These are phyloP conservation scores for Drosophila sp. DNA, from an alignment of 1,140 invertebrate species.

Conservation along the genomic window DNA sequence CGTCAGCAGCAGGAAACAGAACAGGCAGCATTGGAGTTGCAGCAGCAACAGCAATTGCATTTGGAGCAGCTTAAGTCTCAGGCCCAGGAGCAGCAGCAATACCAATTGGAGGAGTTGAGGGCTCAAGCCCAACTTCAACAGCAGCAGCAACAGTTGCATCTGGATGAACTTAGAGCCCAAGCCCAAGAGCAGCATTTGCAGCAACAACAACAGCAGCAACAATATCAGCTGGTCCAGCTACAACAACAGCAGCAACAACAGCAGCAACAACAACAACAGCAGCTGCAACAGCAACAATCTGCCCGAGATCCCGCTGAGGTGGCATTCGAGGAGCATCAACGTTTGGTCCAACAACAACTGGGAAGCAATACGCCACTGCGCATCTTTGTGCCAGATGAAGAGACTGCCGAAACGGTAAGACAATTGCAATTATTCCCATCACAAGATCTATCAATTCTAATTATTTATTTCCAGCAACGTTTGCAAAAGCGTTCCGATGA, in stretches of 20 bases:
- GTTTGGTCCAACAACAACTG: slow-evolving; percentile 74
- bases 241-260: slow-evolving; percentile 46
- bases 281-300: slow-evolving; percentile 39
- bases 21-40: slow-evolving; percentile 64
- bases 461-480: slow-evolving; percentile 35
- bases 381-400: slow-evolving; percentile 81
- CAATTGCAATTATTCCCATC: too few species aligned
- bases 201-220: slow-evolving; percentile 47
- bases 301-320: slow-evolving; percentile 53
- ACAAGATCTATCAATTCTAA: neutral
- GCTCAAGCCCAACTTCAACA: slow-evolving; percentile 53
- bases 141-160: slow-evolving; percentile 43
- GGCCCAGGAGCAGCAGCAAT: slow-evolving; percentile 50
- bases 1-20: slow-evolving; percentile 68
- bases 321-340: slow-evolving; percentile 78
- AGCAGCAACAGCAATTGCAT: slow-evolving; percentile 61
- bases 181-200: slow-evolving; percentile 27
- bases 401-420: slow-evolving; percentile 86
- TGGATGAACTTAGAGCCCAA: slow-evolving; percentile 18
- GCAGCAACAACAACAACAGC: slow-evolving; percentile 51
- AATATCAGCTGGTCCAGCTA: slow-evolving; percentile 53
- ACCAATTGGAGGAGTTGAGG: slow-evolving; percentile 55
- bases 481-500: slow-evolving; percentile 74
- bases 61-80: slow-evolving; percentile 52
- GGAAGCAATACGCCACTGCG: slow-evolving; percentile 69